phyloP scores from a whole-genome alignment of 2,113 vertebrate genomes.

The Spea multiplicata region DNA sequence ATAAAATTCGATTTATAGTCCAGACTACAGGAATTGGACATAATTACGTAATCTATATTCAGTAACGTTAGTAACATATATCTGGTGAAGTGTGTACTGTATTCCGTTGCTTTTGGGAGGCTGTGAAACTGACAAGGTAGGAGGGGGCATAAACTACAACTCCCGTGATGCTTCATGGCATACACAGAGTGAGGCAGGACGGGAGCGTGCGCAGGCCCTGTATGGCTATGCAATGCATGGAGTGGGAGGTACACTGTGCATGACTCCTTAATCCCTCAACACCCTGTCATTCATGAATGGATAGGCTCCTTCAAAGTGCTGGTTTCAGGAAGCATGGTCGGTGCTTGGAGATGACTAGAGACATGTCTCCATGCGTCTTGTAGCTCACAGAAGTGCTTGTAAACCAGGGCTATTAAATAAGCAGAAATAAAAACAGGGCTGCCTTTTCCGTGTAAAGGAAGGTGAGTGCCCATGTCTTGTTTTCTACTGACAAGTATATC shows the following conservation, averaged over 20 bases:
- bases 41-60: too few relatives aligned
- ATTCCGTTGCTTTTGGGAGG: background rate
- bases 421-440: background rate
- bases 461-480: background rate
- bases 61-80: background rate
- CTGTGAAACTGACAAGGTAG: background rate
- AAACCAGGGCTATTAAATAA: background rate
- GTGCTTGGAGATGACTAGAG: background rate
- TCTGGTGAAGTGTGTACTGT: background rate
- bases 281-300: constrained; percentile 6
- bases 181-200: too few relatives aligned
- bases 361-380: background rate
- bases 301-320: background rate
- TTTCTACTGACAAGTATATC: background rate
- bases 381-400: background rate
- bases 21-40: too few relatives aligned
- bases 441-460: background rate
- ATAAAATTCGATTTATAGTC: too few relatives aligned
- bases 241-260: constrained; percentile 3
- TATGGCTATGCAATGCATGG: background rate
- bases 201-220: background rate
- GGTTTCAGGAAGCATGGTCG: background rate
- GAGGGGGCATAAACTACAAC: background rate
- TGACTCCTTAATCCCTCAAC: background rate
- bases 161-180: background rate